A percentile compares a stretch with the other conserved stretches of the same genome.
phyloP scores from a whole-genome alignment of 2,888 invertebrate species.

The Meloe dianella region DNA sequence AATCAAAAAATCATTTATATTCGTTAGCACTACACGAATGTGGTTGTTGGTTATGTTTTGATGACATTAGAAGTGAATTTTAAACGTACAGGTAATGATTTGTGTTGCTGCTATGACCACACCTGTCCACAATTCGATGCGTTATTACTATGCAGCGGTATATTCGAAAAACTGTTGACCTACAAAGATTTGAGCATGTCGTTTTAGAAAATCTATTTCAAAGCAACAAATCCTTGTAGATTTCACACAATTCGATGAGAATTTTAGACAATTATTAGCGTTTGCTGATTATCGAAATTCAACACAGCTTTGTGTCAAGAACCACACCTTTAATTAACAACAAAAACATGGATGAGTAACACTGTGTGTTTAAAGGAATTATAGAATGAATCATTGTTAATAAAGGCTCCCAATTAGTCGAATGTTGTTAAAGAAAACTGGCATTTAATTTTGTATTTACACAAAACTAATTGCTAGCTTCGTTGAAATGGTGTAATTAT shows the following conservation, averaged over 20 bases:
- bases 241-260: neutral
- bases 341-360: neutral
- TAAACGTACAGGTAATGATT: conserved; percentile 17
- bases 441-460: no score
- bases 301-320: neutral
- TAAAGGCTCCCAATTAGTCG: no score
- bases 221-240: neutral
- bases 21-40: neutral
- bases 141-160: conserved; percentile 27
- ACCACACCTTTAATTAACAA: neutral
- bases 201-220: neutral
- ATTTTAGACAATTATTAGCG: neutral
- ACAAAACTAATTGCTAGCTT: neutral
- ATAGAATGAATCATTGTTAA: neutral
- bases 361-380: neutral
- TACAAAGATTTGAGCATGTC: neutral
- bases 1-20: neutral
- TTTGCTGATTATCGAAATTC: neutral
- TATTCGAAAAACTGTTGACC: conserved; percentile 15
- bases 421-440: no score
- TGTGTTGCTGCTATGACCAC: conserved; percentile 28
- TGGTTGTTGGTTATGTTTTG: conserved; percentile 33
- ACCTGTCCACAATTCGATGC: conserved; percentile 22
- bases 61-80: conserved; percentile 31
- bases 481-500: neutral